Base-by-base conservation (phyloP, 2,797 vertebrate genomes). In the Sarcoramphus papa region DNA sequence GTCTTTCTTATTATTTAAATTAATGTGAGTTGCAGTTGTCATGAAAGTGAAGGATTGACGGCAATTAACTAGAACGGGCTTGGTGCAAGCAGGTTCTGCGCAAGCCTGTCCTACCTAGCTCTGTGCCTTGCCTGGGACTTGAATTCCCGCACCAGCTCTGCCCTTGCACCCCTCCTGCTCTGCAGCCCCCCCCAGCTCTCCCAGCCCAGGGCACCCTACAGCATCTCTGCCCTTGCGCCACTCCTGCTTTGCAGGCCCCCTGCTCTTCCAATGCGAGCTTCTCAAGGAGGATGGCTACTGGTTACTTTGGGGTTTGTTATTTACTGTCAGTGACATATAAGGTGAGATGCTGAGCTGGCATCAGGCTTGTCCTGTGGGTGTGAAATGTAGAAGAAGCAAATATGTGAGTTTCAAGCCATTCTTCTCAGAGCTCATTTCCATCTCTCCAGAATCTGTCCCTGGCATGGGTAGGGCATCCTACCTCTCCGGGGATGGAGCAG, bases 1-100 rank as follows among this genome's bases (percentile, higher is more conserved):
- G 89, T 94, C 96, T 96, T 96, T 95, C 93, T 96, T 96, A 94
- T 96, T 96, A 92, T 96, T 96, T 97, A 96, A 97, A 97, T 96
- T 91, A 94, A 94, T 88, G 85, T 93, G 93, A 95, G 93, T 92
- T 95, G 92, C 92, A 92, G 93, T 96, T 97, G 96, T 96, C 94
- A 91, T 8, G 37, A 70, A 89, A 95, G 88, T 94, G 95, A 97
- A 91, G 83, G 95, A 97, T 97, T 96, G 96, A 96, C 0, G 4
- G 73, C 93, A 96, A 92, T 96, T 97, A 97, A 93, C 77, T 90
- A 41, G 74, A 93, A 56, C 6, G 1, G 63, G 63, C 63, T 93
- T 37, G 14, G 77, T 64, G 82, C 43, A 57, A 81, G 89, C 85
- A 93, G 69, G 74, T 93, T 88, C 59, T 92, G 79, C 3, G 5